phyloP scores from a whole-genome alignment of 2,797 vertebrate species.

The Muraenolepis orangiensis region DNA sequence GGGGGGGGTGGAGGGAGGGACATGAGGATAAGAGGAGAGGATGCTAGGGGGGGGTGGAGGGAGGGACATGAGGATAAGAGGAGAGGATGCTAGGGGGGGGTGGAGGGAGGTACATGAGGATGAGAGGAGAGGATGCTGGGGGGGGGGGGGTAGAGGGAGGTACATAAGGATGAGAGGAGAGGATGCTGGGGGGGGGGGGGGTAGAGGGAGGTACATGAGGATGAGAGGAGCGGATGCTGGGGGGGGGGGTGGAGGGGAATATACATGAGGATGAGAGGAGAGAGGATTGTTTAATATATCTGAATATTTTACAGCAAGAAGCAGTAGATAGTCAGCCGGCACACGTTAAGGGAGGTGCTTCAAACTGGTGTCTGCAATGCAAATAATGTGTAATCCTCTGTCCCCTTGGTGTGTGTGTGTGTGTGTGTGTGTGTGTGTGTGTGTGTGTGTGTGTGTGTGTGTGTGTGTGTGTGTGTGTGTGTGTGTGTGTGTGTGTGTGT shows the following conservation, averaged over 20 bases:
- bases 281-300: neutral
- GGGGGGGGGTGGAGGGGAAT: neutral
- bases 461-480: slow-evolving; percentile 12
- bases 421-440: slow-evolving; percentile 16
- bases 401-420: neutral
- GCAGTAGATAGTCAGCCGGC: neutral
- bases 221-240: too few relatives aligned
- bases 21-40: too few relatives aligned
- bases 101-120: too few relatives aligned
- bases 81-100: too few relatives aligned
- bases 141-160: too few relatives aligned
- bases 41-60: too few relatives aligned
- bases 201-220: too few relatives aligned
- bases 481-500: slow-evolving; percentile 19
- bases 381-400: neutral
- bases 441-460: slow-evolving; percentile 16
- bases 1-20: too few relatives aligned
- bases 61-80: too few relatives aligned
- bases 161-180: too few relatives aligned
- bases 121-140: too few relatives aligned
- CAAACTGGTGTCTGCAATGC: neutral
- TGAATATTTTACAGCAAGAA: neutral
- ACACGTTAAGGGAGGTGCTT: neutral
- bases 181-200: too few relatives aligned
- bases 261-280: neutral